phyloP scores from a whole-genome alignment of 1,140 invertebrate species.

The Sinonovacula constricta region DNA sequence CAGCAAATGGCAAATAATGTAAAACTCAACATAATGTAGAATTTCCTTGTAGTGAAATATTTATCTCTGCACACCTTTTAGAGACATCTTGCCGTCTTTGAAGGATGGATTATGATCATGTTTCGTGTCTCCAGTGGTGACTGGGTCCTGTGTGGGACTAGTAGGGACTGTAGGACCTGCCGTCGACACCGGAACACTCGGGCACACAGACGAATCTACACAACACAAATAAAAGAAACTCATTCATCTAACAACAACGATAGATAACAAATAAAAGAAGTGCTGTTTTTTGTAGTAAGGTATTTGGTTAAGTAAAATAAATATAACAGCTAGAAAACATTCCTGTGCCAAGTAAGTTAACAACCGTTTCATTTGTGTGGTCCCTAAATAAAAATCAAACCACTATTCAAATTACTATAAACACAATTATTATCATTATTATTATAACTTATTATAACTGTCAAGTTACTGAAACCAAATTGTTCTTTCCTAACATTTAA shows the following conservation, averaged over 20 bases:
- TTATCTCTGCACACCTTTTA: too few species aligned
- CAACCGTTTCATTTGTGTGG: not conserved
- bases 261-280: too few species aligned
- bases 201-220: not conserved
- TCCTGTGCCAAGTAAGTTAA: not conserved
- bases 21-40: too few species aligned
- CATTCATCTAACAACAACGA: not conserved
- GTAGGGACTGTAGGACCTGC: not conserved
- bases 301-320: not conserved
- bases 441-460: too few species aligned
- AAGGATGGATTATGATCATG: conserved; percentile 1
- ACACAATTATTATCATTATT: too few species aligned
- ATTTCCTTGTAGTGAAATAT: too few species aligned
- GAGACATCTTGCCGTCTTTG: too few species aligned
- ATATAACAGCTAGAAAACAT: not conserved
- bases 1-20: too few species aligned
- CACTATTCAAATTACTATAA: not conserved
- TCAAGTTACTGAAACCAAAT: too few species aligned
- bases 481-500: too few species aligned
- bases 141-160: not conserved
- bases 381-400: not conserved
- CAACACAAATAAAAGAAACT: not conserved
- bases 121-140: not conserved
- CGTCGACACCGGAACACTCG: not conserved
- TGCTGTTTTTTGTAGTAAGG: too few species aligned